Conservation (phyloP, 2,888 invertebrate species). For the Tipula lateralis region DNA sequence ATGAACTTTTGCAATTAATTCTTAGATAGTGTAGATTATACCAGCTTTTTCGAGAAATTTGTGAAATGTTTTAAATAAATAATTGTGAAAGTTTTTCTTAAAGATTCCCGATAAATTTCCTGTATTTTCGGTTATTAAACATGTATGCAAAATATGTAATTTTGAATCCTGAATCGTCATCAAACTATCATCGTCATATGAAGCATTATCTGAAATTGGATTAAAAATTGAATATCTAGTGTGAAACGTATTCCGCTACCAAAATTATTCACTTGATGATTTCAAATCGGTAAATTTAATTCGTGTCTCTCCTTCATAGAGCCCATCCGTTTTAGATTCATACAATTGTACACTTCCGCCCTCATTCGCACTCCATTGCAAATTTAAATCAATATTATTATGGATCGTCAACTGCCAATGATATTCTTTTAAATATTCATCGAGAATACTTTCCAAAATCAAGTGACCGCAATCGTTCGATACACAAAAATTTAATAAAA, state of each 20-base stretch:
- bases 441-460: slow-evolving; percentile 40
- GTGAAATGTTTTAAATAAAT: slow-evolving; percentile 62
- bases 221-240: slow-evolving; percentile 37
- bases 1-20: neutral
- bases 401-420: slow-evolving; percentile 45
- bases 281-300: slow-evolving; percentile 43
- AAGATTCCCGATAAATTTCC: slow-evolving; percentile 58
- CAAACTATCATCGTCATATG: slow-evolving; percentile 37
- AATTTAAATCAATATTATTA: slow-evolving; percentile 38
- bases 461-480: slow-evolving; percentile 32
- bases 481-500: slow-evolving; percentile 38
- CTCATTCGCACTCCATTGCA: neutral
- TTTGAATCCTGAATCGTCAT: slow-evolving; percentile 50
- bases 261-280: neutral
- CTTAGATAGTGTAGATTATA: slow-evolving; percentile 41
- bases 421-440: slow-evolving; percentile 43
- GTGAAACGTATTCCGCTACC: neutral
- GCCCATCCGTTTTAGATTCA: slow-evolving; percentile 45
- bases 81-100: slow-evolving; percentile 53
- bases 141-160: slow-evolving; percentile 61
- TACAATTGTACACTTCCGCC: slow-evolving; percentile 40
- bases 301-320: slow-evolving; percentile 48
- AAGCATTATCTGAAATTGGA: neutral
- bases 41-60: slow-evolving; percentile 67
- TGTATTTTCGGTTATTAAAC: slow-evolving; percentile 65